Percentiles rank a stretch among this genome's conserved stretches.
Evolutionary conservation across 2,888 invertebrate genomes (phyloP).

Genomic region (Thalpophila matura): DNA sequence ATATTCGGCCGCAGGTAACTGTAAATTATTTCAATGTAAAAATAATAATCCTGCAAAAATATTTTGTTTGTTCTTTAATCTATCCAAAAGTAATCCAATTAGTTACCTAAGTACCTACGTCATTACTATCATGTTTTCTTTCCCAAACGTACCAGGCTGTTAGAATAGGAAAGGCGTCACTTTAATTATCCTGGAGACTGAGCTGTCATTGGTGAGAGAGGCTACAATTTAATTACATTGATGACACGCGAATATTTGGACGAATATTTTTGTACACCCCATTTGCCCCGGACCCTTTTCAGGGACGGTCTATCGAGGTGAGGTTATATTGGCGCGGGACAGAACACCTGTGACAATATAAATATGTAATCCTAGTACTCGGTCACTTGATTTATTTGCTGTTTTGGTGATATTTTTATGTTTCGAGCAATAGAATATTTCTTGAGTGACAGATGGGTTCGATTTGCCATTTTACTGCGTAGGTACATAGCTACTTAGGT

Average conservation of each 20-base stretch:
- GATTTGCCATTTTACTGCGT: neutral
- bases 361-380: conserved; percentile 55
- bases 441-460: neutral
- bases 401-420: conserved; percentile 11
- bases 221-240: conserved; percentile 66
- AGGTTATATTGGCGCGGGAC: conserved; percentile 59
- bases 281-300: conserved; percentile 63
- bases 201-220: conserved; percentile 11
- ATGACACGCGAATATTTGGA: conserved; percentile 61
- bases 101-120: too few relatives aligned
- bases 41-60: neutral
- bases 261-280: conserved; percentile 60
- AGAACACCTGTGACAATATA: conserved; percentile 63
- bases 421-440: neutral
- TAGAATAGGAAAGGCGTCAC: conserved; percentile 29
- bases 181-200: conserved; percentile 17
- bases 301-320: conserved; percentile 56
- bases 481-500: neutral
- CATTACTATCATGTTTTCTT: conserved; percentile 2
- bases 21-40: conserved; percentile 1
- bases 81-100: too few relatives aligned
- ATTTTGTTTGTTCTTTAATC: conserved; percentile 1
- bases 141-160: conserved; percentile 28
- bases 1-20: neutral
- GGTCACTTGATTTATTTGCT: conserved; percentile 43